Base-by-base conservation (phyloP, 1,140 invertebrate species). In the Saxidomus purpurata region DNA sequence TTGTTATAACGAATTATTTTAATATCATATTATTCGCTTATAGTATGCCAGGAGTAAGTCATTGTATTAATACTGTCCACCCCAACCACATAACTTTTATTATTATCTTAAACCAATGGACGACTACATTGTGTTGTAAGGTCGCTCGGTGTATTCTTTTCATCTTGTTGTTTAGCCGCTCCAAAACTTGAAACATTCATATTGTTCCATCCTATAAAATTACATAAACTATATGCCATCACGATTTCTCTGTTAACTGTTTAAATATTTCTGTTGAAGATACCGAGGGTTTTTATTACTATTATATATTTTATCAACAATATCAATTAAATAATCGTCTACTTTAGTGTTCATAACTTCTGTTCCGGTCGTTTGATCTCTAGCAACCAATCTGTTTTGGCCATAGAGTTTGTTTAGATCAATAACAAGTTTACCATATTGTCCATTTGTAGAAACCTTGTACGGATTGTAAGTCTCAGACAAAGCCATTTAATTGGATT, bases 41-140 rank as follows among this genome's bases (percentile, higher is more conserved):
- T 61, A 61, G 6, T 61, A n/a, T n/a, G 59, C 59, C 6, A 61
- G 22, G 59, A 61, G 59, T 61, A 61, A 61, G 59, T 61, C 52
- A 67, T 67, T 6, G 15, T 67, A 31, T 67, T 67, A 8, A 67
- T 36, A 67, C 63, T 67, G 19, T 67, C 63, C 63, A 67, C 13
- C 31, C 63, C 63, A 31, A 67, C 52, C 8, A 67, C 25, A 67
- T 67, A 67, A 67, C 63, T 31, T 34, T 67, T 67, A 31, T 67
- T 67, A 13, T 67, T 17, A 67, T 67, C 63, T 67, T 11, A 36
- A 67, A 31, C 15, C 34, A 67, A 67, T 22, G 63, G 63, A 34
- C 63, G 63, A 67, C 15, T 36, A 31, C 13, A 67, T 67, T 8
- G 3, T 8, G 19, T 31, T 25, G 34, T 67, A 36, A 67, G 31